phyloP scores from a whole-genome alignment of 2,888 invertebrate genomes.

The Dynastes grantii region DNA sequence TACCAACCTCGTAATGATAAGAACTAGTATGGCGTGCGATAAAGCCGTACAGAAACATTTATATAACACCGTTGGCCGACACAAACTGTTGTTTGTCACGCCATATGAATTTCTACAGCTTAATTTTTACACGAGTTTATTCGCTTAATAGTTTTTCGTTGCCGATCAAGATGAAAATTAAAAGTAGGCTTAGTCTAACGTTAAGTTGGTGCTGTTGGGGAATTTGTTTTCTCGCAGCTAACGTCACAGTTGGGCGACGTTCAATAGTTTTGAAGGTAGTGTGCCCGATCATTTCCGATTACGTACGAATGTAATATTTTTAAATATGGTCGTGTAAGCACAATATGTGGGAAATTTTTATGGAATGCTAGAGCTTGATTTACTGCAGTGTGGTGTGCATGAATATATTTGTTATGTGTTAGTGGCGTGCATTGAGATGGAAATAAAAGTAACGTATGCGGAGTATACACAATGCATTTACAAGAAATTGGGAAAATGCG shows the following conservation, averaged over 20 bases:
- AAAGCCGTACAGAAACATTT: conserved; percentile 54
- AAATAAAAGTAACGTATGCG: background rate
- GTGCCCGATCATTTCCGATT: background rate
- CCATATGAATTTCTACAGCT: conserved; percentile 57
- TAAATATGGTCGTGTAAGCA: conserved; percentile 19
- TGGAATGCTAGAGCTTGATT: conserved; percentile 16
- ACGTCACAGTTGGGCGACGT: background rate
- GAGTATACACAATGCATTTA: conserved; percentile 4
- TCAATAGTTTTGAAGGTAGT: background rate
- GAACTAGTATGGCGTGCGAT: conserved; percentile 51
- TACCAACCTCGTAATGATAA: conserved; percentile 20
- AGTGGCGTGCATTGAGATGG: conserved; percentile 16
- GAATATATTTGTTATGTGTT: conserved; percentile 6
- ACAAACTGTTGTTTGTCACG: conserved; percentile 61
- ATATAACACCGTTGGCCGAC: conserved; percentile 57
- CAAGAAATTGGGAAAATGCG: conserved; percentile 9
- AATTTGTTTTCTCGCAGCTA: background rate
- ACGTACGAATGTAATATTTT: conserved; percentile 18
- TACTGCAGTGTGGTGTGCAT: conserved; percentile 1
- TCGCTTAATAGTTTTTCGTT: conserved; percentile 25
- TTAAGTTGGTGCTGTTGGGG: background rate
- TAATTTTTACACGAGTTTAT: conserved; percentile 55
- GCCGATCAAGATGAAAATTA: conserved; percentile 22
- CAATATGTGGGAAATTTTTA: conserved; percentile 27
- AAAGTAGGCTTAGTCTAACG: conserved; percentile 14